Conservation (phyloP, 1,140 invertebrate genomes). For the Mesaphorura yosii region DNA sequence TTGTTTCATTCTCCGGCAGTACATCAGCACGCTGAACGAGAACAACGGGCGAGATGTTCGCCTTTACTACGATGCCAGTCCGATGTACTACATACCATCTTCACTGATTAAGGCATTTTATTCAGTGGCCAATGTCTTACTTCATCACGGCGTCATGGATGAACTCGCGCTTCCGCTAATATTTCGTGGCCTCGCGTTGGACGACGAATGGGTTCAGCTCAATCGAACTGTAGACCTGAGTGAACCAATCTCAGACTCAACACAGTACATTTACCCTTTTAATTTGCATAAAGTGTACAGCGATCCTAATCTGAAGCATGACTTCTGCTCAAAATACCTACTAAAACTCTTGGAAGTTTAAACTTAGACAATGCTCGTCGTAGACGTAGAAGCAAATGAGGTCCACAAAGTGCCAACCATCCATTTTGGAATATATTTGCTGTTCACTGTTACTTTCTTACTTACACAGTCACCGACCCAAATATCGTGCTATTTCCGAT, state of each 20-base stretch:
- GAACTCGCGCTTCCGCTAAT: constrained; percentile 33
- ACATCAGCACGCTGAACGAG: constrained; percentile 20
- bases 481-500: no score
- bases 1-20: constrained; percentile 26
- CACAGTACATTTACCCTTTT: constrained; percentile 32
- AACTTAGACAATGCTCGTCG: no score
- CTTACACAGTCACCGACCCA: no score
- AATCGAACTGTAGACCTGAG: constrained; percentile 17
- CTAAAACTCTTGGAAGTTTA: no score
- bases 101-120: constrained; percentile 30
- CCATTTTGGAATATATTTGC: no score
- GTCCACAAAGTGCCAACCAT: no score
- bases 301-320: constrained; percentile 20
- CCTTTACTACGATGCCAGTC: constrained; percentile 32
- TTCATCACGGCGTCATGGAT: constrained; percentile 34
- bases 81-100: constrained; percentile 33
- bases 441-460: no score
- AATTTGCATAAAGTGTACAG: constrained; percentile 32
- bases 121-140: constrained; percentile 32
- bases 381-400: no score
- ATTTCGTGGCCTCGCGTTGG: constrained; percentile 29
- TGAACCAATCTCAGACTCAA: neutral
- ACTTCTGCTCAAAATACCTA: constrained; percentile 33
- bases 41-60: constrained; percentile 31
- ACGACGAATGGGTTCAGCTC: constrained; percentile 28